Evolutionary conservation across 2,797 vertebrate genomes (phyloP).

Genomic region (Lithobates pipiens): DNA sequence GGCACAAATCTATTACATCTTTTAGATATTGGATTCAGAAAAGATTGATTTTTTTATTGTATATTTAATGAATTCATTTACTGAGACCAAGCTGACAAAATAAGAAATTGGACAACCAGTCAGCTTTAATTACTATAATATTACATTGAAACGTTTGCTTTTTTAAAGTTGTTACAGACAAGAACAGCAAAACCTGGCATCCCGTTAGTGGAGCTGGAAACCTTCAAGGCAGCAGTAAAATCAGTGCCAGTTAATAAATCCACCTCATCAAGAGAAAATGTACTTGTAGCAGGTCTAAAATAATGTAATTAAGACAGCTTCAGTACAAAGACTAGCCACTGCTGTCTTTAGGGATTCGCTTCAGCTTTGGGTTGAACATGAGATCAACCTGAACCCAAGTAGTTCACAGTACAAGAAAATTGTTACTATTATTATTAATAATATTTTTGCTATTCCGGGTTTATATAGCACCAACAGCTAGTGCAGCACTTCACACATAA

Average conservation of each 20-base stretch:
- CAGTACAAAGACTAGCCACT: neutral
- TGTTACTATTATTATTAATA: no score
- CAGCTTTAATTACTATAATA: neutral
- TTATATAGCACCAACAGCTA: no score
- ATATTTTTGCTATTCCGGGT: no score
- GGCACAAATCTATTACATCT: neutral
- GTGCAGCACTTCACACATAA: no score
- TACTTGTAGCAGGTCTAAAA: neutral
- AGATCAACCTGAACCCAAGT: no score
- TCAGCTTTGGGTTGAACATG: no score
- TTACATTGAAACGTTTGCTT: neutral
- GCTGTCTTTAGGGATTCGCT: no score
- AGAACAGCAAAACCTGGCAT: neutral
- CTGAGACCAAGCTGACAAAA: neutral
- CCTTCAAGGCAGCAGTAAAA: neutral
- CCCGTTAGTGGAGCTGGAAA: neutral
- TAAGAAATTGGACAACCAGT: neutral
- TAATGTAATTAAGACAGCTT: neutral
- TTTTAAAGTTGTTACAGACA: neutral
- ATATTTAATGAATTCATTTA: neutral
- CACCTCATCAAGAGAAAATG: neutral
- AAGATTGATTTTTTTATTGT: neutral
- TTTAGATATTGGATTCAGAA: neutral
- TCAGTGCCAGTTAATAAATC: neutral
- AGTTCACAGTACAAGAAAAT: no score